Conservation (phyloP, 1,140 invertebrate species). For the Cyclina sinensis region DNA sequence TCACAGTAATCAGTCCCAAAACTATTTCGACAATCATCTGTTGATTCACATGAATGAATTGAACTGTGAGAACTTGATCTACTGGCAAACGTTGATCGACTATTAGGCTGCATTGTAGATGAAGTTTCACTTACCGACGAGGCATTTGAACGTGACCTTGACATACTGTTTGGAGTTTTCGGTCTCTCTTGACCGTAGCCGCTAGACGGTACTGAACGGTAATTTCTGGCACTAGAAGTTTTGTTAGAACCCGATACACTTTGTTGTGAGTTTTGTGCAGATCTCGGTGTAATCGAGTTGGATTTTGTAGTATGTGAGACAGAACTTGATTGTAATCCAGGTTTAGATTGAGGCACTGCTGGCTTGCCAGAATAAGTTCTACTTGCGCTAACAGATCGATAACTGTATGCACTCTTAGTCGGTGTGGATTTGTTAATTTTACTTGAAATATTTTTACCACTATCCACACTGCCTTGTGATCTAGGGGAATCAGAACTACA, state of each 20-base stretch:
- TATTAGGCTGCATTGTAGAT: background rate
- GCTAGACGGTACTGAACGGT: slow-evolving; percentile 15
- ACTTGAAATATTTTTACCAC: slow-evolving; percentile 55
- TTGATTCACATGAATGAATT: slow-evolving; percentile 53
- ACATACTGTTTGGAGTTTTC: slow-evolving; percentile 33
- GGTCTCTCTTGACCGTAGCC: slow-evolving; percentile 37
- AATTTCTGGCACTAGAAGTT: background rate
- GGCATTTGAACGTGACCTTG: slow-evolving; percentile 39
- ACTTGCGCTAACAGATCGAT: slow-evolving; percentile 46
- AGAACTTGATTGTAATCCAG: slow-evolving; percentile 25
- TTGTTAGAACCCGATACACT: background rate
- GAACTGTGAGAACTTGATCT: slow-evolving; percentile 63
- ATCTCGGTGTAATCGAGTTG: background rate
- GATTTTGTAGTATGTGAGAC: background rate
- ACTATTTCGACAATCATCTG: slow-evolving; percentile 33
- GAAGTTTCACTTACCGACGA: slow-evolving; percentile 46
- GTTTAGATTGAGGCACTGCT: slow-evolving; percentile 7
- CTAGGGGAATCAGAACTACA: slow-evolving; percentile 75
- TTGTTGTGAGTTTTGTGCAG: background rate
- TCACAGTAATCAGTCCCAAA: slow-evolving; percentile 27
- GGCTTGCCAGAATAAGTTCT: slow-evolving; percentile 19
- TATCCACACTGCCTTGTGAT: slow-evolving; percentile 77
- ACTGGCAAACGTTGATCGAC: slow-evolving; percentile 25
- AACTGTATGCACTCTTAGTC: slow-evolving; percentile 44
- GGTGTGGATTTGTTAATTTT: slow-evolving; percentile 27